Percentiles rank a stretch among this genome's conserved stretches.
phyloP scores from a whole-genome alignment of 35 echinoderm and acorn worm genomes.

The Apostichopus japonicus region DNA sequence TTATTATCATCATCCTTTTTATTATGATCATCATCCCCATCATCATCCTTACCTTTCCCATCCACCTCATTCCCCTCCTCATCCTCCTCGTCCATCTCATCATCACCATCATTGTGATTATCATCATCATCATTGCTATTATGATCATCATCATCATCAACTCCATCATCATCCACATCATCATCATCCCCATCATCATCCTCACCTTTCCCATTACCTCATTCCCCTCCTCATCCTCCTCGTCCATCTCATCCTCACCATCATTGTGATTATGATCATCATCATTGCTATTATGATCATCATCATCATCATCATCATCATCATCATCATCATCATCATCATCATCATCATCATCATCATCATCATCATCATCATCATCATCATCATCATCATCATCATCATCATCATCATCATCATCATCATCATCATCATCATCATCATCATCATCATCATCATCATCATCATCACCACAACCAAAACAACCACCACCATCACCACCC shows the following conservation, averaged over 20 bases:
- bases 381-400: neutral
- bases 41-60: neutral
- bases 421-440: neutral
- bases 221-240: too few species aligned
- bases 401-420: neutral
- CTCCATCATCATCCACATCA: neutral
- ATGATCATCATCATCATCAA: neutral
- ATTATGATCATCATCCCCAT: neutral
- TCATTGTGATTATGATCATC: too few species aligned
- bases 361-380: neutral
- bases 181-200: too few species aligned
- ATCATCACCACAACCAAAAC: too few species aligned
- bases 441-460: neutral
- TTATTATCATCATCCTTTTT: too few species aligned
- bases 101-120: too few species aligned
- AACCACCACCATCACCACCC: too few species aligned
- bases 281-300: neutral
- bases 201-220: too few species aligned
- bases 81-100: too few species aligned
- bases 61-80: too few species aligned
- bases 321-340: neutral
- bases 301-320: neutral
- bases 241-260: too few species aligned
- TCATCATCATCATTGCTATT: neutral
- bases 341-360: neutral